phyloP scores from a whole-genome alignment of 2,888 invertebrate genomes.

The Microctonus hyperodae region DNA sequence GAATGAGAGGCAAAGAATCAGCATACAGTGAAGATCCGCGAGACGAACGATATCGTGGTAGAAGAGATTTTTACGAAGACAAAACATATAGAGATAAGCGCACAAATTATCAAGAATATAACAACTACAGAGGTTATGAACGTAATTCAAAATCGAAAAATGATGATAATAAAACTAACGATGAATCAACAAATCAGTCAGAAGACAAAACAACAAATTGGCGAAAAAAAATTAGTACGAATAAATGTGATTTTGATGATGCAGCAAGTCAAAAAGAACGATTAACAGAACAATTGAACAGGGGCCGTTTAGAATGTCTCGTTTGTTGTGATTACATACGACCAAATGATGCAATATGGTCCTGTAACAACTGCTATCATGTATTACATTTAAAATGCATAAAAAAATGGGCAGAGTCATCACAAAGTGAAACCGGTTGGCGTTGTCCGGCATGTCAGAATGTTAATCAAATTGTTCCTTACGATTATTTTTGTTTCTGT shows the following conservation, averaged over 20 bases:
- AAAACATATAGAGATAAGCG: constrained; percentile 44
- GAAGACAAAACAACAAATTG: constrained; percentile 49
- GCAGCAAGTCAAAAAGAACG: constrained; percentile 83
- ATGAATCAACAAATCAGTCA: neutral
- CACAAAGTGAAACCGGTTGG: constrained; percentile 84
- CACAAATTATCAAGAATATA: constrained; percentile 46
- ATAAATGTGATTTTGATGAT: constrained; percentile 57
- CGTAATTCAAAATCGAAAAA: constrained; percentile 30
- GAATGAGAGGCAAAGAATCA: neutral
- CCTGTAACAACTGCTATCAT: constrained; percentile 89
- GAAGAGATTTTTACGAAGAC: constrained; percentile 27
- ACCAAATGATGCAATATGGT: constrained; percentile 86
- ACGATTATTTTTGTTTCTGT: constrained; percentile 90
- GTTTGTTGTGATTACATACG: constrained; percentile 92
- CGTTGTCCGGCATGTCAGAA: constrained; percentile 97
- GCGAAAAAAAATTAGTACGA: constrained; percentile 48
- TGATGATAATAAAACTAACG: neutral
- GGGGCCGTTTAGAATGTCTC: constrained; percentile 87
- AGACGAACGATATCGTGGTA: constrained; percentile 31
- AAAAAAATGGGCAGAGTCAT: constrained; percentile 89
- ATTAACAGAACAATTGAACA: constrained; percentile 82
- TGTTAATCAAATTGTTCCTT: constrained; percentile 75
- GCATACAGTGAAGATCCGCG: constrained; percentile 27
- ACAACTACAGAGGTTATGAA: constrained; percentile 36
- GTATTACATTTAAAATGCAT: constrained; percentile 91